Evolutionary conservation across 2,888 invertebrate species (phyloP).

Genomic region (Synanthedon andrenaeformis): DNA sequence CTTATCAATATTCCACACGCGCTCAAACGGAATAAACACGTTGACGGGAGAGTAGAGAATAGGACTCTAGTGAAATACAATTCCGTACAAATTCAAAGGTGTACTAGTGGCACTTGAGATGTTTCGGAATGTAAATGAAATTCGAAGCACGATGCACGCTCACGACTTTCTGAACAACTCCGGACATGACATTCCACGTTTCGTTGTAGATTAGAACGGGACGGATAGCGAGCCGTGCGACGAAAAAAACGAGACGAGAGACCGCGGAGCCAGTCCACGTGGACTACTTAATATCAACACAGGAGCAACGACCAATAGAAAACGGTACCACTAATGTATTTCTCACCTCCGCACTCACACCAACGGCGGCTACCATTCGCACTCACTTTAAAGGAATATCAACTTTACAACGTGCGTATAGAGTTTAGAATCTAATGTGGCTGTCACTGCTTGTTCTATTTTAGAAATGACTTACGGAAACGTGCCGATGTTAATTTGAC

Average conservation of each 20-base stretch:
- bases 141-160: slow-evolving; percentile 70
- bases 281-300: slow-evolving; percentile 70
- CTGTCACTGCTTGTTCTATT: slow-evolving; percentile 33
- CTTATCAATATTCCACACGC: slow-evolving; percentile 55
- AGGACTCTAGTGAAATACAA: slow-evolving; percentile 20
- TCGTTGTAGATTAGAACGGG: slow-evolving; percentile 70
- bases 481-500: slow-evolving; percentile 31
- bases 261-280: slow-evolving; percentile 65
- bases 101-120: slow-evolving; percentile 26
- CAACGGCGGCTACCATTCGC: slow-evolving; percentile 51
- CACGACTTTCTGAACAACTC: slow-evolving; percentile 71
- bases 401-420: slow-evolving; percentile 34
- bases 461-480: slow-evolving; percentile 50
- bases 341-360: slow-evolving; percentile 72
- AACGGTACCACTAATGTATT: slow-evolving; percentile 72
- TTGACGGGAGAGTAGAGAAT: slow-evolving; percentile 13
- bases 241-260: slow-evolving; percentile 67
- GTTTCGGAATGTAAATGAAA: slow-evolving; percentile 33
- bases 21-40: slow-evolving; percentile 20
- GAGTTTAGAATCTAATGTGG: slow-evolving; percentile 41
- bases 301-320: slow-evolving; percentile 70
- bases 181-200: slow-evolving; percentile 71
- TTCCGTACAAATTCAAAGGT: slow-evolving; percentile 9
- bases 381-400: slow-evolving; percentile 43
- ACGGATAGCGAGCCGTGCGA: slow-evolving; percentile 56